A percentile compares a stretch with the other conserved stretches of the same genome.
phyloP scores from a whole-genome alignment of 1,140 invertebrate species.

The Meloidogyne floridensis region DNA sequence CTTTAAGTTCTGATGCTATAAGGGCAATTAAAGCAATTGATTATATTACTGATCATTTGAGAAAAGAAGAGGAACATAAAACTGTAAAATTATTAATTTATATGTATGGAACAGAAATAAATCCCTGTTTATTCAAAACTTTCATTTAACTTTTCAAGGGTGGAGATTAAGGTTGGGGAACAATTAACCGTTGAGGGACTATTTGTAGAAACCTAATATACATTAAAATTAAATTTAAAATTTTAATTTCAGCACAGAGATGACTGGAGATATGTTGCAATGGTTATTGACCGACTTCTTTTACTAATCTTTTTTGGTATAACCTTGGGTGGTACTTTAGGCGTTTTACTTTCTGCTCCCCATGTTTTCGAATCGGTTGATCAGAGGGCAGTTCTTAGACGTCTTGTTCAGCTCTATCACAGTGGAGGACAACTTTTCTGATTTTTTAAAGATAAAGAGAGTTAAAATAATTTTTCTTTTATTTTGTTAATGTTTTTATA shows the following conservation, averaged over 20 bases:
- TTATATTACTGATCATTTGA: conserved; percentile 39
- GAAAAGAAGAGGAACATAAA: conserved; percentile 35
- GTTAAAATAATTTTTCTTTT: too few species aligned
- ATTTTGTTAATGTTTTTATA: too few species aligned
- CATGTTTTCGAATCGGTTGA: conserved; percentile 93
- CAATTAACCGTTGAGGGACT: too few species aligned
- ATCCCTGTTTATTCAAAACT: too few species aligned
- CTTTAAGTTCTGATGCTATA: conserved; percentile 29
- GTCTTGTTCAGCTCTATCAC: background rate
- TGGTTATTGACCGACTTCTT: conserved; percentile 89
- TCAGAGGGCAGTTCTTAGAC: conserved; percentile 29
- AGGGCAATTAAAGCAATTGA: conserved; percentile 38
- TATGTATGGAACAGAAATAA: too few species aligned
- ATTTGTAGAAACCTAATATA: too few species aligned
- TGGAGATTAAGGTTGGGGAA: too few species aligned
- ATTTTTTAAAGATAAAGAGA: background rate
- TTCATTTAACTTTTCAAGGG: too few species aligned
- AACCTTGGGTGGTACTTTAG: conserved; percentile 85
- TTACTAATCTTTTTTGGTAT: conserved; percentile 94
- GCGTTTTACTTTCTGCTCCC: conserved; percentile 93
- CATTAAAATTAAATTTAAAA: too few species aligned
- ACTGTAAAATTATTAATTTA: background rate
- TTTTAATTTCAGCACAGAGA: conserved; percentile 43
- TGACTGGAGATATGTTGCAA: conserved; percentile 77
- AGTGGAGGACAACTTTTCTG: conserved; percentile 6